A percentile compares a stretch with the other conserved stretches of the same genome.
phyloP scores from a whole-genome alignment of 2,797 vertebrate genomes.

The Vultur gryphus region DNA sequence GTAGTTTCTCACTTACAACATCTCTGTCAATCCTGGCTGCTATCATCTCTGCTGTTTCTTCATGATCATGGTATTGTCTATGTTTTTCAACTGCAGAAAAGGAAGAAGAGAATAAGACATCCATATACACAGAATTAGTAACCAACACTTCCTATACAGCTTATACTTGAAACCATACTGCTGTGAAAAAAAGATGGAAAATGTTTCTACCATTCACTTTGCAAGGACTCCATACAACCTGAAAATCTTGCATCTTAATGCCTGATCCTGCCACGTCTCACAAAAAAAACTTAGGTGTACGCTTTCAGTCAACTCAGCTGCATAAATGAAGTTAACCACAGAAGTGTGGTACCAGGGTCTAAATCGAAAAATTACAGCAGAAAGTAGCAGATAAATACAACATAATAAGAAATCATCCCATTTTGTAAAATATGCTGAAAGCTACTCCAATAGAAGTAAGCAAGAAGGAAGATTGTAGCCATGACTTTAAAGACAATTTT shows the following conservation, averaged over 20 bases:
- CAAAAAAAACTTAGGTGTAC: not conserved
- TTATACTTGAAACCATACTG: not conserved
- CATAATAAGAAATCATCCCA: accelerated
- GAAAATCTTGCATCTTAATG: not conserved
- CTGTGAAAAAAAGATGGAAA: not conserved
- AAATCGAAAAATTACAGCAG: not conserved
- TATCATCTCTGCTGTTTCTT: slow-evolving; percentile 79
- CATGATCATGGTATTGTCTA: slow-evolving; percentile 70
- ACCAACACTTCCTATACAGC: not conserved
- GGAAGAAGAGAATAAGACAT: not conserved
- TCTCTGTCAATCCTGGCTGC: slow-evolving; percentile 88
- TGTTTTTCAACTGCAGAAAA: slow-evolving; percentile 78
- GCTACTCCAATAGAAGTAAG: not conserved
- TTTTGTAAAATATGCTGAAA: not conserved
- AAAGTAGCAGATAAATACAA: not conserved
- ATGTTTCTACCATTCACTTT: not conserved
- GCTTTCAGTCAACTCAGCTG: not conserved
- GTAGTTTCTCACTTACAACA: slow-evolving; percentile 82
- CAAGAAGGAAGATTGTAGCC: not conserved
- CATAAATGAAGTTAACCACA: not conserved
- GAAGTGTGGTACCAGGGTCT: not conserved
- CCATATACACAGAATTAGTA: not conserved
- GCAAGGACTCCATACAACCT: not conserved
- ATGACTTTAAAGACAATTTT: not conserved
- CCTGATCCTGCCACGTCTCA: not conserved